Evolutionary conservation across 1,140 invertebrate genomes (phyloP), one percentile per base, ranked within the genome.

Genomic region (Lineus longissimus): DNA sequence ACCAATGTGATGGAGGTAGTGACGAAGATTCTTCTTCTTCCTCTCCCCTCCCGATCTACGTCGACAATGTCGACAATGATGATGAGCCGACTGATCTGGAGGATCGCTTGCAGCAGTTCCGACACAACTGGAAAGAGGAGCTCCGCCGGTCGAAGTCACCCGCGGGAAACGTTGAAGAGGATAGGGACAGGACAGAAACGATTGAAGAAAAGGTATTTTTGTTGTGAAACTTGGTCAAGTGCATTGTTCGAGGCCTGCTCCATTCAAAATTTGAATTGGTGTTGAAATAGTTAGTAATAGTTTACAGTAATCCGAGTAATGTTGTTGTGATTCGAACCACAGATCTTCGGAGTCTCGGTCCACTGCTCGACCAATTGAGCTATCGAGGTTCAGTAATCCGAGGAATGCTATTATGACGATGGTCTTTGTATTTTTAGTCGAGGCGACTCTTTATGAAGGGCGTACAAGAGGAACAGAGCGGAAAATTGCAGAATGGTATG

Each of bases 381-480:
- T n/a, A n/a, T n/a, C n/a, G n/a, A 54, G 25, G 0, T 30, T 6
- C 22, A 43, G 22, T 30, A 29, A 4, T 6, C 30, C 51, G 22
- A 56, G 22, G 17, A 40, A 25, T 61, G 25, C 25, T 56, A 23
- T 11, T 65, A 33, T 59, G 17, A 25, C 15, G 11, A 11, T 59
- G 33, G 15, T 59, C 40, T 41, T 43, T 61, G 45, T 17, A 65
- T 43, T 71, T 71, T 29, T 59, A 79, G 77, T 75, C 77, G 22
- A 70, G 69, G 43, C 61, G 61, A n/a, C 68, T 74, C 59, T 82
- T 80, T 66, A 43, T 80, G 40, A 68, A 73, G 60, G 80, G 79
- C 29, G 69, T 75, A 40, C 66, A 76, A 36, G 65, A 76, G 2
- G 80, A 82, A 55, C 70, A 75, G 58, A 61, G 66, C 58, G 77